These are phyloP conservation scores for Leucophenga maculata DNA, from an alignment of 2,888 invertebrate species.

Conservation along the genomic window DNA sequence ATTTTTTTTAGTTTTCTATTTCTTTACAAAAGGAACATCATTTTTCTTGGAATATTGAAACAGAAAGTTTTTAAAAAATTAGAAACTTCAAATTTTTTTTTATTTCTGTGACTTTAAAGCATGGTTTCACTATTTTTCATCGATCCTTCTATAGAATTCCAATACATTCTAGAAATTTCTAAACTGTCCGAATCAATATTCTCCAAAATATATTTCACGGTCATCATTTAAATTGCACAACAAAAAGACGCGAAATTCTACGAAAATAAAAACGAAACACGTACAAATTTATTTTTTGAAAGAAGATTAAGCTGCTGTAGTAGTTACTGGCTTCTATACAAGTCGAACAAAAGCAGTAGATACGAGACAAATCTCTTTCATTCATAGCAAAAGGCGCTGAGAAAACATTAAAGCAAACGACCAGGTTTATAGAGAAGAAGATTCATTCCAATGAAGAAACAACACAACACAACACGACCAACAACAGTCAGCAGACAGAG, in stretches of 20 bases:
- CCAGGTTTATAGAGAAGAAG: constrained; percentile 11
- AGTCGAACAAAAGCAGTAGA: not conserved
- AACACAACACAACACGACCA: not conserved
- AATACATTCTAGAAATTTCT: too few relatives aligned
- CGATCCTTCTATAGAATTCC: too few relatives aligned
- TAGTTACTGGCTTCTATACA: too few relatives aligned
- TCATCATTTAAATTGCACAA: constrained; percentile 19
- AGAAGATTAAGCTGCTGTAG: constrained; percentile 2
- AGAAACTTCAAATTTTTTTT: too few relatives aligned
- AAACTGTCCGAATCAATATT: too few relatives aligned
- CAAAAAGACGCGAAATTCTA: constrained; percentile 4
- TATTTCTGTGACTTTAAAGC: too few relatives aligned
- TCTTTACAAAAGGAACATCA: too few relatives aligned
- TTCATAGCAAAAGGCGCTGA: constrained; percentile 14
- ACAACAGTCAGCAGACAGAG: too few relatives aligned
- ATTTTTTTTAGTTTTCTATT: too few relatives aligned
- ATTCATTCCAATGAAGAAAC: not conserved
- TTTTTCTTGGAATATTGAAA: too few relatives aligned
- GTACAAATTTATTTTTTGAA: not conserved
- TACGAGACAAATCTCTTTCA: not conserved
- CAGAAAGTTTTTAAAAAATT: too few relatives aligned
- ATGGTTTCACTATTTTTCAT: too few relatives aligned
- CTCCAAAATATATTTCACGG: not conserved
- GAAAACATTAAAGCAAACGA: not conserved
- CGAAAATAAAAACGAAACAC: constrained; percentile 14